phyloP scores from a whole-genome alignment of 1,140 invertebrate genomes.

The Fopius arisanus region DNA sequence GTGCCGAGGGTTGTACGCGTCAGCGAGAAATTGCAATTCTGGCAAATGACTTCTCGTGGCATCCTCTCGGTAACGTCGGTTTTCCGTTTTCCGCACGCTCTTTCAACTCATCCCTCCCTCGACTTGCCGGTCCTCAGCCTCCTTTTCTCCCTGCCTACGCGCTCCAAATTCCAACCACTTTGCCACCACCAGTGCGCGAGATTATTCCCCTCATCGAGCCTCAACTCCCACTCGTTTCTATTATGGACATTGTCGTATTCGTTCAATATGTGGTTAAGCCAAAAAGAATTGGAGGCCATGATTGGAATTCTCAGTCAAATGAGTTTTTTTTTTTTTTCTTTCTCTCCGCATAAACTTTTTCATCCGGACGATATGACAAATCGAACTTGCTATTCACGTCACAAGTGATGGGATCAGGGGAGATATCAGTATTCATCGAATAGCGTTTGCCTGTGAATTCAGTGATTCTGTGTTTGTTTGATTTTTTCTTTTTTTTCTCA shows the following conservation, averaged over 20 bases:
- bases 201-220: not conserved
- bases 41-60: constrained; percentile 48
- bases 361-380: not conserved
- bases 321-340: not conserved
- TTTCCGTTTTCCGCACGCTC: constrained; percentile 5
- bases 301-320: constrained; percentile 20
- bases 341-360: not conserved
- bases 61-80: not conserved
- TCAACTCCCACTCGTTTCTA: not conserved
- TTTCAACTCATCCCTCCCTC: not conserved
- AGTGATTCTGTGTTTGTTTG: too few relatives aligned
- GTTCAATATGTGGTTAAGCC: constrained; percentile 9
- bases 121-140: not conserved
- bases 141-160: not conserved
- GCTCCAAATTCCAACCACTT: not conserved
- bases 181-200: not conserved
- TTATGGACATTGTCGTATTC: constrained; percentile 19
- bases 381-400: not conserved
- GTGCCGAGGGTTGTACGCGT: constrained; percentile 32
- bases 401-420: not conserved
- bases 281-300: constrained; percentile 15
- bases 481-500: too few relatives aligned
- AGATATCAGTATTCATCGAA: not conserved
- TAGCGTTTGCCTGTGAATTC: not conserved
- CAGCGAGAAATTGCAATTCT: constrained; percentile 56